Percentiles rank a stretch among this genome's conserved stretches.
Conservation (phyloP, 2,113 vertebrate genomes). For the Piprites chloris region DNA sequence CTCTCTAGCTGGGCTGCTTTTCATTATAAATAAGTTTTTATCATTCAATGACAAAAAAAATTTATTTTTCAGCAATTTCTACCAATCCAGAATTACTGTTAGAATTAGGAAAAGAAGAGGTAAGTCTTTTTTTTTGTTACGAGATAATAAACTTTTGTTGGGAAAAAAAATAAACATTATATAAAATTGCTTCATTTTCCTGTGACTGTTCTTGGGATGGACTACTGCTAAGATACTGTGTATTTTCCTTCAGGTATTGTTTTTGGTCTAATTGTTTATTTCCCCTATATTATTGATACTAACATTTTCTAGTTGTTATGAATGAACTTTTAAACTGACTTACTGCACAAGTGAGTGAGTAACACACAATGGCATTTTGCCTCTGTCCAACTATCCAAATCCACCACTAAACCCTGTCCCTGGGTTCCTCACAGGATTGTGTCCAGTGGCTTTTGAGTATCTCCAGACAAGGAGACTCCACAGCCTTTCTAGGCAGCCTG, state of each 20-base stretch:
- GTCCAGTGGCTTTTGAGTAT: not conserved
- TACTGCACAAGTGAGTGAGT: not conserved
- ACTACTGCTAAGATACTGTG: not conserved
- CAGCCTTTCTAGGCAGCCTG: not conserved
- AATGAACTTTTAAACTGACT: not conserved
- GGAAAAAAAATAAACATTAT: no score
- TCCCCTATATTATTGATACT: not conserved
- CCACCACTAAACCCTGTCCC: not conserved
- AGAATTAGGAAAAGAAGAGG: slow-evolving; percentile 71
- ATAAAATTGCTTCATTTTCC: not conserved
- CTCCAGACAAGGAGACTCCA: not conserved
- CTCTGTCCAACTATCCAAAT: not conserved
- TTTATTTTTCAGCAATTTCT: slow-evolving; percentile 71
- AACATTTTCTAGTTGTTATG: not conserved
- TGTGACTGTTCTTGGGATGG: not conserved
- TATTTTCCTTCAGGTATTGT: not conserved
- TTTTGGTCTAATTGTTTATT: not conserved
- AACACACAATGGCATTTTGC: not conserved
- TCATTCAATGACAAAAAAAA: not conserved
- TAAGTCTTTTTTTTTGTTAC: slow-evolving; percentile 57
- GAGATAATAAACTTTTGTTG: not conserved
- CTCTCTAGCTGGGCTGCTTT: not conserved
- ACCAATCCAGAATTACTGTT: slow-evolving; percentile 57
- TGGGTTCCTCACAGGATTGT: not conserved
- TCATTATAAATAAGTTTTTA: not conserved